Evolutionary conservation across 2,888 invertebrate genomes (phyloP), one percentile per base, ranked within the genome.

Genomic region (Altica lythri): DNA sequence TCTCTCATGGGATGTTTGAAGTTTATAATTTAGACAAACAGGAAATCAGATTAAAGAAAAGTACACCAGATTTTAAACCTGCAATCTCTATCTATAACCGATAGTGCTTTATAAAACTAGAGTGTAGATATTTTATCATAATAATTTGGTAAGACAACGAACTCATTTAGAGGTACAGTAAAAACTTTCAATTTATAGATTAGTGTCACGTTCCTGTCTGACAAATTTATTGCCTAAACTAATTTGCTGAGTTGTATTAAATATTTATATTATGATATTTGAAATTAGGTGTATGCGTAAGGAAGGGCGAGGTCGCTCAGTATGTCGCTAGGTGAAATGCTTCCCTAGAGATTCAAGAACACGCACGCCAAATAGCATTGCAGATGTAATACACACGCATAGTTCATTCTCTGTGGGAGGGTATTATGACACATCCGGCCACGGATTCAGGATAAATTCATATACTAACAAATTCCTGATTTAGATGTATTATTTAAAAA

Each of bases 371-470:
- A 68, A 68, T 70, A 68, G 64, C 67, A 67, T 61, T 70, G 69
- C 68, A 70, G 67, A 72, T 72, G 51, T 55, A 55, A 66, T 66
- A 68, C 57, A 65, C 71, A 73, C 73, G 72, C 73, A 73, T 71
- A 71, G 68, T 72, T 70, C 67, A 49, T 42, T 49, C 32, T 42
- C 63, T 68, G 67, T 68, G 67, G 67, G 60, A 62, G 61, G 65
- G 64, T 65, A 65, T 12, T n/a, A n/a, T n/a, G n/a, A n/a, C n/a
- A n/a, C n/a, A n/a, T n/a, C n/a, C n/a, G n/a, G n/a, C n/a, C n/a
- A n/a, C n/a, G n/a, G n/a, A n/a, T n/a, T n/a, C n/a, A n/a, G n/a
- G n/a, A n/a, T n/a, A n/a, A n/a, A n/a, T n/a, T n/a, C n/a, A n/a
- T n/a, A n/a, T n/a, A n/a, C n/a, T n/a, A n/a, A n/a, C n/a, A n/a